Evolutionary conservation across 2,797 vertebrate genomes (phyloP), one percentile per base, ranked within the genome.

Genomic region (Squalus acanthias): DNA sequence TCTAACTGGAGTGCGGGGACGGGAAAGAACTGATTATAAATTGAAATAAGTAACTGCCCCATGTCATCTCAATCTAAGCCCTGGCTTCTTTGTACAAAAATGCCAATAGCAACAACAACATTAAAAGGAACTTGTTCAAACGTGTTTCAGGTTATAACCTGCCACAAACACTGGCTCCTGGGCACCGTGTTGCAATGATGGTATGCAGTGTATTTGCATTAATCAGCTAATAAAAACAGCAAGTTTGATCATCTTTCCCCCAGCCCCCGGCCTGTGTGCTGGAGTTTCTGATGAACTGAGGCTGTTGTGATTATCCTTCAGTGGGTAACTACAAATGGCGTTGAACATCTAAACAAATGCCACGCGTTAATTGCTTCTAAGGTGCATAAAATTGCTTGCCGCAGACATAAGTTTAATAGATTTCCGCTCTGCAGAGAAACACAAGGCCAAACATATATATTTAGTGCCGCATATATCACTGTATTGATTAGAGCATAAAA

Each of bases 331-430:
- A 76, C 94, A 95, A 95, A 57, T 53, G 50, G 39, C 26, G 26
- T 72, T 74, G 53, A 95, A 57, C 70, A 76, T 76, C 57, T 74
- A 95, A 95, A 76, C 70, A 95, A 76, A 60, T 53, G 50, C 69
- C 13, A 60, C 69, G 57, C 15, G 26, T 95, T 95, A 76, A 76
- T 95, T 76, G 70, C 26, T 22, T 60, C 50, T n/a, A 57, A 60
- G 53, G 74, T 76, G 70, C 26, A 60, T 57, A 95, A 33, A 95
- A 76, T 60, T n/a, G 29, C 46, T 29, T 74, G 22, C 70, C 26
- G 15, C 70, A 72, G 26, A n/a, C 94, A 29, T 22, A n/a, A 33
- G 94, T 95, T 95, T 60, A 95, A 74, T 60, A 95, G 26, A 53
- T 76, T 53, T 57, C 70, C 70, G 33, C 50, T 76, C 26, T 57